phyloP scores from a whole-genome alignment of 2,888 invertebrate genomes.

The Mellilla xanthometata region DNA sequence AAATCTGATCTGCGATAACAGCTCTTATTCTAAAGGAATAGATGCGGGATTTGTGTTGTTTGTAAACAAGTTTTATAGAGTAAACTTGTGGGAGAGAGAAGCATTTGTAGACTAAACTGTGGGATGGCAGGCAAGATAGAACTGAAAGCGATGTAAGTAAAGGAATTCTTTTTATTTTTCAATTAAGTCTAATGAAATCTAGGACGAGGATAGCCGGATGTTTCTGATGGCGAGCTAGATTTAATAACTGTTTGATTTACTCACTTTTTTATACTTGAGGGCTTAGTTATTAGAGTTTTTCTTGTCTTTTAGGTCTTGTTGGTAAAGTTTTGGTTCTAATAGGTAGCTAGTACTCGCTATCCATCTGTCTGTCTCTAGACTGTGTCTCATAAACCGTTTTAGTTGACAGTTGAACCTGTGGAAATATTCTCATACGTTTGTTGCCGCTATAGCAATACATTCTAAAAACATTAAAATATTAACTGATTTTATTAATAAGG shows the following conservation, averaged over 20 bases:
- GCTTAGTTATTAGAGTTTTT: no score
- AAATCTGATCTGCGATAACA: conserved; percentile 24
- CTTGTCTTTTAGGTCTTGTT: no score
- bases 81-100: conserved; percentile 32
- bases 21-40: conserved; percentile 27
- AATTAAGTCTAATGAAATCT: conserved; percentile 69
- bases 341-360: no score
- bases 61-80: conserved; percentile 20
- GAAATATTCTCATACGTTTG: no score
- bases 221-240: conserved; percentile 32
- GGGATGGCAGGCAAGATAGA: conserved; percentile 57
- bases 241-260: conserved; percentile 26
- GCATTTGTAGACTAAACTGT: conserved; percentile 68
- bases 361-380: no score
- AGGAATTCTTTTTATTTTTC: conserved; percentile 68
- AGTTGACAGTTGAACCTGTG: no score
- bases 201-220: conserved; percentile 36
- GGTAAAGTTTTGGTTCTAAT: no score
- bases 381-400: no score
- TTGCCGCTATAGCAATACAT: no score
- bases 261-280: no score
- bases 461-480: no score
- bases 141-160: conserved; percentile 64
- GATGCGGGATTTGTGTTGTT: conserved; percentile 25
- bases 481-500: no score